Evolutionary conservation across 1,140 invertebrate species (phyloP).

Genomic region (Saccostrea glomerata): DNA sequence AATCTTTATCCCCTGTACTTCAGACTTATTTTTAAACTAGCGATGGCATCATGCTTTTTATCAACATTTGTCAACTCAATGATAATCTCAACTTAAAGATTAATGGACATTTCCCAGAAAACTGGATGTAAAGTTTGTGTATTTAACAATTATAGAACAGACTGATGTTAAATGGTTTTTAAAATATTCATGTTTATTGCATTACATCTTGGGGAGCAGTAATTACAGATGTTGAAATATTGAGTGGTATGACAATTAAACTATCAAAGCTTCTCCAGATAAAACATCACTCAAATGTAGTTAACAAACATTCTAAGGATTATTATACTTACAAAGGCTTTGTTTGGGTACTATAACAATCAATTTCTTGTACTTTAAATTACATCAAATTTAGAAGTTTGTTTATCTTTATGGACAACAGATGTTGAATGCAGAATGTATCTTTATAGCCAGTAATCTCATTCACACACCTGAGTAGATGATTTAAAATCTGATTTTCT

Average conservation of each 20-base stretch:
- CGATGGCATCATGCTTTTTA: constrained; percentile 12
- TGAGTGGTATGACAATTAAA: constrained; percentile 39
- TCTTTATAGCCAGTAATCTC: too few species aligned
- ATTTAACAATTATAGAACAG: constrained; percentile 13
- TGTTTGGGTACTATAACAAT: constrained; percentile 14
- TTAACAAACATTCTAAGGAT: constrained; percentile 21
- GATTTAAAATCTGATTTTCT: too few species aligned
- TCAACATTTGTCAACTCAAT: constrained; percentile 31
- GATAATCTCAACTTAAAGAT: constrained; percentile 12
- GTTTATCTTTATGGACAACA: constrained; percentile 13
- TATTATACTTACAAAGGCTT: constrained; percentile 41
- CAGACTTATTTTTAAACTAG: neutral
- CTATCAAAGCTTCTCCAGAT: constrained; percentile 1
- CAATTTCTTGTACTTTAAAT: constrained; percentile 36
- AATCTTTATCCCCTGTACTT: neutral
- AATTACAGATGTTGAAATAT: constrained; percentile 35
- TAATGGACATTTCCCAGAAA: neutral
- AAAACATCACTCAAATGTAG: constrained; percentile 27
- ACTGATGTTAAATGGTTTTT: constrained; percentile 10
- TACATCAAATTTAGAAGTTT: constrained; percentile 47
- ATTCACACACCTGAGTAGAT: too few species aligned
- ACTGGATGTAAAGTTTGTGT: constrained; percentile 21
- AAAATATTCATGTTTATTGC: constrained; percentile 31
- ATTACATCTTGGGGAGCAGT: neutral
- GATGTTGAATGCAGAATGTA: neutral